These are phyloP conservation scores for Nemapogon koenigi DNA, from an alignment of 2,888 invertebrate species.

Conservation along the genomic window DNA sequence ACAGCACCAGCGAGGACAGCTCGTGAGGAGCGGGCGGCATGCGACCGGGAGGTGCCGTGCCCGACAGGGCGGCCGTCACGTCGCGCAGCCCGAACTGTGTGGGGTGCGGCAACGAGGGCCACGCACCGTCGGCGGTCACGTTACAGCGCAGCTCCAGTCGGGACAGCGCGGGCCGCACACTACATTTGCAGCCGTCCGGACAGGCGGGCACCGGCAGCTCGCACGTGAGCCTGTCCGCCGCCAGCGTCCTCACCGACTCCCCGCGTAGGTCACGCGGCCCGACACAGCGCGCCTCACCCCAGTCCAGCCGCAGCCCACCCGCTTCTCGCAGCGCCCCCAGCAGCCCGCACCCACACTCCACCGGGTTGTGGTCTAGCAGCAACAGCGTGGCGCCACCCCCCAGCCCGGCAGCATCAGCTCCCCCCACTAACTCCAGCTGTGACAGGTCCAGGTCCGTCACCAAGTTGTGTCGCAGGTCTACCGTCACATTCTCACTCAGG, in stretches of 20 bases:
- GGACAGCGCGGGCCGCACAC: no score
- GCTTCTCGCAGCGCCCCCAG: constrained; percentile 20
- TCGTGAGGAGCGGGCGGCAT: no score
- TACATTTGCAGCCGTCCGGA: constrained; percentile 14
- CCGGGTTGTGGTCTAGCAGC: constrained; percentile 13
- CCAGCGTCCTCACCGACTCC: no score
- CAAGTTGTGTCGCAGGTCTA: constrained; percentile 20
- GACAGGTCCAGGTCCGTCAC: constrained; percentile 14
- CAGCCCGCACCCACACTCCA: constrained; percentile 22
- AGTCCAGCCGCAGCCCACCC: constrained; percentile 19
- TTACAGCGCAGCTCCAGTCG: no score
- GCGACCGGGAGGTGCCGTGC: no score
- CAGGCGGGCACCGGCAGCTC: constrained; percentile 11
- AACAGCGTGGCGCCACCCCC: constrained; percentile 18
- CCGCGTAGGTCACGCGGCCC: constrained; percentile 11
- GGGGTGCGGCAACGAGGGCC: no score
- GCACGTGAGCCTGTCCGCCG: neutral
- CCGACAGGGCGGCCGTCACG: no score
- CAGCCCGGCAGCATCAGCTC: constrained; percentile 12
- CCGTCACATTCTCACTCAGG: neutral
- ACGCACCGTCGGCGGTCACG: no score
- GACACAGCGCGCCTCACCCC: no score
- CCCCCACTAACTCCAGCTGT: constrained; percentile 11
- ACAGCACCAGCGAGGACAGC: no score
- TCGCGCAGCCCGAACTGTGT: no score